phyloP scores from a whole-genome alignment of 2,888 invertebrate species.

The Cephalotes varians region DNA sequence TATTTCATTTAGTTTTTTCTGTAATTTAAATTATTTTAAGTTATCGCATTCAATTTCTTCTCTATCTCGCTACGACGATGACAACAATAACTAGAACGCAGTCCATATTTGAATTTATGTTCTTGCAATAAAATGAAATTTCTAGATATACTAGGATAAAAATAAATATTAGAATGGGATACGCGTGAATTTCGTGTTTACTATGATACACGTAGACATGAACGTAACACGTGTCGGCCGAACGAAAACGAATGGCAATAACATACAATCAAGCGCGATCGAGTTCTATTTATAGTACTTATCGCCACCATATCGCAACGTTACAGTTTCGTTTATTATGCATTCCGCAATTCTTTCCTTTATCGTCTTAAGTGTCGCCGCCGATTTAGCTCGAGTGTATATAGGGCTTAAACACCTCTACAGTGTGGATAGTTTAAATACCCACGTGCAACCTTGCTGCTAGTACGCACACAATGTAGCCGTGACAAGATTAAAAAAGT shows the following conservation, averaged over 20 bases:
- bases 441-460: constrained; percentile 16
- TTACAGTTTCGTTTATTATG: background rate
- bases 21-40: too few relatives aligned
- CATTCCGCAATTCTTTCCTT: background rate
- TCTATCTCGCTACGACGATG: background rate
- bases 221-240: constrained; percentile 2
- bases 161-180: constrained; percentile 1
- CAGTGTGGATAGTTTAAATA: constrained; percentile 10
- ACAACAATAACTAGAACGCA: background rate
- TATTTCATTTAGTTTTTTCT: background rate
- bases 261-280: constrained; percentile 28
- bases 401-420: background rate
- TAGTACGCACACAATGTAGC: background rate
- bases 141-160: background rate
- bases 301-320: background rate
- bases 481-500: constrained; percentile 41
- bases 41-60: too few relatives aligned
- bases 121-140: constrained; percentile 6
- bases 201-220: background rate
- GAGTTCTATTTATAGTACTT: constrained; percentile 32
- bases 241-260: constrained; percentile 15
- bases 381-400: background rate
- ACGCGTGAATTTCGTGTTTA: background rate
- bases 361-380: background rate
- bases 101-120: background rate